phyloP scores from a whole-genome alignment of 2,797 vertebrate genomes.

The Melanotaenia trifasciata region DNA sequence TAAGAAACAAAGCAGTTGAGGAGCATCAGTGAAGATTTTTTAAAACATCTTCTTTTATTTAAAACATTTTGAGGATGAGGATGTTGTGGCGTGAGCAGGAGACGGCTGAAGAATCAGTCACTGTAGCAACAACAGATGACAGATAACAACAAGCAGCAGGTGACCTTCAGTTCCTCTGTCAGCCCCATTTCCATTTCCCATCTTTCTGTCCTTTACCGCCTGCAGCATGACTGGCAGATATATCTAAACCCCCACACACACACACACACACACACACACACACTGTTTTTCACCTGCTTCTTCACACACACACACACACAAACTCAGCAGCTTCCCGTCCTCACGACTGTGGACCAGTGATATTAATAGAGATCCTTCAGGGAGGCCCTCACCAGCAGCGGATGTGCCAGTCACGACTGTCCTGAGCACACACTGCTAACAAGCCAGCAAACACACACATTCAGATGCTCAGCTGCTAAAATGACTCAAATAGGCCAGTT shows the following conservation, averaged over 20 bases:
- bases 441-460: slow-evolving; percentile 18
- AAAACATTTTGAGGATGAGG: neutral
- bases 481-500: neutral
- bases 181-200: slow-evolving; percentile 37
- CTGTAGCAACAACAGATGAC: slow-evolving; percentile 42
- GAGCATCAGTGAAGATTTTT: neutral
- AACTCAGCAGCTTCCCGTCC: neutral
- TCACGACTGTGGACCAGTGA: slow-evolving; percentile 23
- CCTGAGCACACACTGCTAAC: slow-evolving; percentile 12
- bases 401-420: slow-evolving; percentile 45
- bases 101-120: slow-evolving; percentile 16
- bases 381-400: slow-evolving; percentile 49
- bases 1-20: neutral
- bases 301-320: slow-evolving; percentile 10
- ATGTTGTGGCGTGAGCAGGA: neutral
- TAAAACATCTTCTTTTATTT: no score
- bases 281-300: slow-evolving; percentile 22
- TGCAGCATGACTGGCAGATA: slow-evolving; percentile 50
- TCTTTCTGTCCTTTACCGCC: slow-evolving; percentile 26
- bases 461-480: neutral
- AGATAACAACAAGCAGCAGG: slow-evolving; percentile 51
- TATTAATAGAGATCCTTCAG: slow-evolving; percentile 68
- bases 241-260: slow-evolving; percentile 20
- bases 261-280: slow-evolving; percentile 17
- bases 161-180: slow-evolving; percentile 50